phyloP scores from a whole-genome alignment of 2,888 invertebrate genomes.

The Amiota communis region DNA sequence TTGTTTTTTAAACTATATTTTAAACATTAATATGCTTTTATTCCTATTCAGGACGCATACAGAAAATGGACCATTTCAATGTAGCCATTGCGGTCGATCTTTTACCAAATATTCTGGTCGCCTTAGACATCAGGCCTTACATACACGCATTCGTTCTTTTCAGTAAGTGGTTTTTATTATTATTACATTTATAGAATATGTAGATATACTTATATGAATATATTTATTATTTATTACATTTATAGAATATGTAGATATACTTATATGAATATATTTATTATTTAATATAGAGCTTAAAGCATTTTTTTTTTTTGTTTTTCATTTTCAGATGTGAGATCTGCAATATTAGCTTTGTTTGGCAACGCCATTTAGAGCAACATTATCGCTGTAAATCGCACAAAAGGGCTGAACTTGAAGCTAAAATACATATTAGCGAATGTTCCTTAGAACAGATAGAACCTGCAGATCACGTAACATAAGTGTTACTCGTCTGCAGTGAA shows the following conservation, averaged over 20 bases:
- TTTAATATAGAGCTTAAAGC: background rate
- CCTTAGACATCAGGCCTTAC: background rate
- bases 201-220: too few species aligned
- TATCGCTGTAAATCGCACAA: background rate
- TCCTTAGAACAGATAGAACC: too few species aligned
- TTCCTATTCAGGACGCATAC: background rate
- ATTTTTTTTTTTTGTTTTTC: background rate
- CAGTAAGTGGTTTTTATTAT: background rate
- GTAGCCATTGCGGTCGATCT: background rate
- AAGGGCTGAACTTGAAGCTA: background rate
- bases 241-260: too few species aligned
- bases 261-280: too few species aligned
- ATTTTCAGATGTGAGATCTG: background rate
- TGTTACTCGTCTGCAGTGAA: constrained; percentile 7
- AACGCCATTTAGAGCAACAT: background rate
- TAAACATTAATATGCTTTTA: too few species aligned
- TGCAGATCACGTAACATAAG: constrained; percentile 5
- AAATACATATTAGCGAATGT: too few species aligned
- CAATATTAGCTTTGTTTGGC: background rate
- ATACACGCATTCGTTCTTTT: background rate
- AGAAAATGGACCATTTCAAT: background rate
- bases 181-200: too few species aligned
- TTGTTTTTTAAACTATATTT: background rate
- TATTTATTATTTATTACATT: too few species aligned
- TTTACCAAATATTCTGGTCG: background rate